These are phyloP conservation scores for Maccullochella peelii DNA, from an alignment of 2,113 vertebrate genomes.

Conservation along the genomic window DNA sequence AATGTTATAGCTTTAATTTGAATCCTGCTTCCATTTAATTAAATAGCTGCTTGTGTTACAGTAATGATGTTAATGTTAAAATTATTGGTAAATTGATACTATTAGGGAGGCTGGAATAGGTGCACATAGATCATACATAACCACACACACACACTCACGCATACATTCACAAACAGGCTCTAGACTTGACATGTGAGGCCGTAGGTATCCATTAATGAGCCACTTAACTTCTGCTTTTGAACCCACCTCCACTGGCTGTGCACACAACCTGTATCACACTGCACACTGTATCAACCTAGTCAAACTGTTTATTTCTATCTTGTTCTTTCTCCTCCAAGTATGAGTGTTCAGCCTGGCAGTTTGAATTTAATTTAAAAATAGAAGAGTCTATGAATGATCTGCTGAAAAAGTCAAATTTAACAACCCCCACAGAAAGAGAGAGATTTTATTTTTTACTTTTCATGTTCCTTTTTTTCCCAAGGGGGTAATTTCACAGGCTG, in stretches of 20 bases:
- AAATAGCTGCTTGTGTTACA: constrained; percentile 18
- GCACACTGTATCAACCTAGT: constrained; percentile 38
- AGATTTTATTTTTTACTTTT: constrained; percentile 20
- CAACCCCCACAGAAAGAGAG: neutral
- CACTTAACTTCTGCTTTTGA: constrained; percentile 61
- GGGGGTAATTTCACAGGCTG: constrained; percentile 45
- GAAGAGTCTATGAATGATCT: neutral
- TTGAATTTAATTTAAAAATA: constrained; percentile 8
- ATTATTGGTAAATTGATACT: constrained; percentile 22
- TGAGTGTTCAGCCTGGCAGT: neutral
- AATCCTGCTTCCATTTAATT: constrained; percentile 12
- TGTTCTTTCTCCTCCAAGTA: constrained; percentile 1
- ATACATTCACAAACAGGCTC: constrained; percentile 32
- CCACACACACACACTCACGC: neutral
- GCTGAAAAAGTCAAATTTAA: constrained; percentile 29
- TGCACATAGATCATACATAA: constrained; percentile 30
- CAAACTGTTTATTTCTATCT: constrained; percentile 29
- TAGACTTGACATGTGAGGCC: constrained; percentile 58
- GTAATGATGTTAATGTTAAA: constrained; percentile 11
- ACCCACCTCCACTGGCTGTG: constrained; percentile 31
- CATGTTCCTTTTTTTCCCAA: constrained; percentile 23
- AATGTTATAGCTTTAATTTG: constrained; percentile 17
- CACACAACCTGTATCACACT: constrained; percentile 17
- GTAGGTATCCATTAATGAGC: constrained; percentile 66
- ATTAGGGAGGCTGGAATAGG: neutral